phyloP scores from a whole-genome alignment of 1,140 invertebrate genomes.

The Cherax destructor region DNA sequence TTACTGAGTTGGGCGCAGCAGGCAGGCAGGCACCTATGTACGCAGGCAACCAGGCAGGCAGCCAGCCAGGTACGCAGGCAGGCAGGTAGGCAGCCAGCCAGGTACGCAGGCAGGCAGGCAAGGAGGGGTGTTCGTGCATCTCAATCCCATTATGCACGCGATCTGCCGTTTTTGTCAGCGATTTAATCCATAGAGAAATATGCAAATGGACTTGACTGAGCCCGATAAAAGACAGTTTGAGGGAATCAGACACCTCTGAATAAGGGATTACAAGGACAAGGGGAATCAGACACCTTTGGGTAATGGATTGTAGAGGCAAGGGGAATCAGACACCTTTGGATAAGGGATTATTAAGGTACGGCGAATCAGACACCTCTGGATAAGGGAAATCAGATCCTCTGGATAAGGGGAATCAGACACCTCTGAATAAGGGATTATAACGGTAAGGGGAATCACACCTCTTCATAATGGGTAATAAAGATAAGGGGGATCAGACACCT shows the following conservation, averaged over 20 bases:
- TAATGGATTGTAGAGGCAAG: too few species aligned
- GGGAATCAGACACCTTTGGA: too few species aligned
- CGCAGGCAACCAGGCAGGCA: too few species aligned
- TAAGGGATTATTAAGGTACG: too few species aligned
- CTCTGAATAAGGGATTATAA: not conserved
- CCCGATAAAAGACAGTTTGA: not conserved
- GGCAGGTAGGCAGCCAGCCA: not conserved
- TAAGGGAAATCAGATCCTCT: not conserved
- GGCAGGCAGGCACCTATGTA: too few species aligned
- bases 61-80: too few species aligned
- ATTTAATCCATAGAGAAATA: slow-evolving; percentile 20
- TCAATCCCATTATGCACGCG: slow-evolving; percentile 5
- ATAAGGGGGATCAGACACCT: too few species aligned
- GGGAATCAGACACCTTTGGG: not conserved
- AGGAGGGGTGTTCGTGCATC: not conserved
- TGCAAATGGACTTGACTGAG: not conserved
- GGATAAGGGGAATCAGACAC: not conserved
- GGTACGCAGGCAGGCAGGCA: not conserved
- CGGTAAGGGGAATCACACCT: not conserved
- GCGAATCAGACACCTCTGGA: too few species aligned
- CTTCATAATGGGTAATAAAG: not conserved
- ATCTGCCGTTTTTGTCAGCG: slow-evolving; percentile 8
- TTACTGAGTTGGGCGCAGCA: not conserved
- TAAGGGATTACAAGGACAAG: not conserved
- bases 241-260: not conserved